Conservation (phyloP, 92 coral and sea anemone species). For the Phenganax marumi region DNA sequence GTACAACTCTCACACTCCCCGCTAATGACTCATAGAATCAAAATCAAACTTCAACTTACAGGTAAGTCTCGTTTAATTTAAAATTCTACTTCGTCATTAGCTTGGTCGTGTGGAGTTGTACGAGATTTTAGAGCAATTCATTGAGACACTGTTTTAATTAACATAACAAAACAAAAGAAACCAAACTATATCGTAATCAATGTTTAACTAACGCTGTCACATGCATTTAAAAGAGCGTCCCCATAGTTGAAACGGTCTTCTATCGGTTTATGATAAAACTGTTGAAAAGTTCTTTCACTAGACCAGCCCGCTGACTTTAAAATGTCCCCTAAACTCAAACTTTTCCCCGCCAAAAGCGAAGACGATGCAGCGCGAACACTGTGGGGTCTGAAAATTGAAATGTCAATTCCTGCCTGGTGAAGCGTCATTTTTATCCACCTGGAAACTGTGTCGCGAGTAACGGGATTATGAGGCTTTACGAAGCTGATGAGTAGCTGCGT, state of each 20-base stretch:
- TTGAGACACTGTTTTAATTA: conserved; percentile 8
- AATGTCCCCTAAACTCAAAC: conserved; percentile 41
- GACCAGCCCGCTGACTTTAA: conserved; percentile 57
- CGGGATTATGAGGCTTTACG: conserved; percentile 38
- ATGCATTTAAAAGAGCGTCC: not conserved
- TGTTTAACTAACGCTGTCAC: not conserved
- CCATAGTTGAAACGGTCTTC: conserved; percentile 44
- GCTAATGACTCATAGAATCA: conserved; percentile 15
- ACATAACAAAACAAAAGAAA: not conserved
- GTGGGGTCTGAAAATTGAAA: conserved; percentile 50
- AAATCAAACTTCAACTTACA: not conserved
- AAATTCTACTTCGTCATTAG: too few relatives aligned
- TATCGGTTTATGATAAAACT: conserved; percentile 35
- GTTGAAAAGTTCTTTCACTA: conserved; percentile 54
- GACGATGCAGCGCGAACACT: conserved; percentile 46
- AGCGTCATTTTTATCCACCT: conserved; percentile 46
- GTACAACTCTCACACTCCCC: not conserved
- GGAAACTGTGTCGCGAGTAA: conserved; percentile 43
- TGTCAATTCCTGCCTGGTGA: conserved; percentile 43
- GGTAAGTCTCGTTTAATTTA: too few relatives aligned
- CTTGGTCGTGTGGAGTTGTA: conserved; percentile 33
- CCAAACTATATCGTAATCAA: not conserved
- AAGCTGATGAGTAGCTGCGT: conserved; percentile 37
- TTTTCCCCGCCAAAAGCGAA: conserved; percentile 36
- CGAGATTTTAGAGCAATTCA: conserved; percentile 39